A percentile compares a stretch with the other conserved stretches of the same genome.
Conservation (phyloP, 2,113 vertebrate genomes). For the Greenwoodochromis staneri region DNA sequence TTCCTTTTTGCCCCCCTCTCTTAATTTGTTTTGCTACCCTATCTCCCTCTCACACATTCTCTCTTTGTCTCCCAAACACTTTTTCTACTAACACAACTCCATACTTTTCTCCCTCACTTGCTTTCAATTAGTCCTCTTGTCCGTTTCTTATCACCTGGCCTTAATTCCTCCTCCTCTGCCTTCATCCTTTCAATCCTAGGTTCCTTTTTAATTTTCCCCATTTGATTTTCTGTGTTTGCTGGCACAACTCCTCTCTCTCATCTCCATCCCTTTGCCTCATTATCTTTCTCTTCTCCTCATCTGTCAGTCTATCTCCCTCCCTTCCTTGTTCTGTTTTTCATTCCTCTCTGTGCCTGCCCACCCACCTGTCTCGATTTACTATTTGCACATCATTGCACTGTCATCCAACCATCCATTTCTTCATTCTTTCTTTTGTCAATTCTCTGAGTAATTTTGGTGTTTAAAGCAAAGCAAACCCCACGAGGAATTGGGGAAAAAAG, state of each 20-base stretch:
- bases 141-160: conserved; percentile 48
- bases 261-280: conserved; percentile 15
- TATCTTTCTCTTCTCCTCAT: conserved; percentile 15
- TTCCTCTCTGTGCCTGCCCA: conserved; percentile 7
- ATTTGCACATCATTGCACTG: neutral
- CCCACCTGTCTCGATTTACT: conserved; percentile 8
- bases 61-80: conserved; percentile 31
- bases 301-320: conserved; percentile 9
- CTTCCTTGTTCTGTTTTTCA: neutral
- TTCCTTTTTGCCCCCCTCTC: conserved; percentile 17
- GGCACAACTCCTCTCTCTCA: neutral
- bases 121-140: conserved; percentile 52
- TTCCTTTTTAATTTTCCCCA: conserved; percentile 20
- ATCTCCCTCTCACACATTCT: conserved; percentile 20
- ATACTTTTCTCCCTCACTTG: conserved; percentile 44
- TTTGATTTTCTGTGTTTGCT: conserved; percentile 34
- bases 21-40: conserved; percentile 49
- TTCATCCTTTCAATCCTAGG: conserved; percentile 28
- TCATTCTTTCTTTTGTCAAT: conserved; percentile 4
- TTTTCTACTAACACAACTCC: conserved; percentile 2
- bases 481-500: neutral
- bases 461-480: neutral
- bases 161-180: conserved; percentile 28
- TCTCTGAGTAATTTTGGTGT: conserved; percentile 12
- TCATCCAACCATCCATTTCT: conserved; percentile 11